Evolutionary conservation across 2,888 invertebrate species (phyloP).

Genomic region (Carcina quercana): DNA sequence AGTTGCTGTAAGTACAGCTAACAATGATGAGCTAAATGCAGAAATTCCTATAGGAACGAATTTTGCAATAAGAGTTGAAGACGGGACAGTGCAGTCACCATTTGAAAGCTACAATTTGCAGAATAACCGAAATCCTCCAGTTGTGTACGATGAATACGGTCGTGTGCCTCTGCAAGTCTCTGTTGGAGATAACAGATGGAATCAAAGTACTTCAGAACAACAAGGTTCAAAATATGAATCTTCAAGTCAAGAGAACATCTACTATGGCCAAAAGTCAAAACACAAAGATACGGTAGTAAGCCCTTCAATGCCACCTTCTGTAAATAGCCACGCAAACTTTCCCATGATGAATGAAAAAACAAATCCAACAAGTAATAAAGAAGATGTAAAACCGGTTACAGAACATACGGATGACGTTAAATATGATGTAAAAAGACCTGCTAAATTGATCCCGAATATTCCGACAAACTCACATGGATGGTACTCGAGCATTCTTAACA

Average conservation of each 20-base stretch:
- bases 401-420: conserved; percentile 35
- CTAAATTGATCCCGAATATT: conserved; percentile 52
- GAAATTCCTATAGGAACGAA: conserved; percentile 68
- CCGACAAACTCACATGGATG: conserved; percentile 65
- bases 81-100: conserved; percentile 33
- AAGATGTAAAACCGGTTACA: conserved; percentile 33
- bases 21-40: conserved; percentile 45
- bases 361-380: conserved; percentile 18
- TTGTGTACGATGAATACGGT: conserved; percentile 29
- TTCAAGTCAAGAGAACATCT: conserved; percentile 20
- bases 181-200: conserved; percentile 54
- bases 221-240: conserved; percentile 16
- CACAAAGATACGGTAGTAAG: conserved; percentile 13
- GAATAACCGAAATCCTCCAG: conserved; percentile 32
- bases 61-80: conserved; percentile 65
- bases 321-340: conserved; percentile 67
- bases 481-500: conserved; percentile 51
- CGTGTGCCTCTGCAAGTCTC: conserved; percentile 30
- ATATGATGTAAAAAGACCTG: conserved; percentile 39
- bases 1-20: conserved; percentile 41
- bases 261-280: conserved; percentile 20
- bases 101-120: conserved; percentile 34
- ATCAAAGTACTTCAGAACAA: conserved; percentile 34
- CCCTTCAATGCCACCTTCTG: conserved; percentile 29
- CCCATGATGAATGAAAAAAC: conserved; percentile 53